phyloP scores from a whole-genome alignment of 30 jellyfish, hydroid and myxozoan species.

The Aurelia aurita region DNA sequence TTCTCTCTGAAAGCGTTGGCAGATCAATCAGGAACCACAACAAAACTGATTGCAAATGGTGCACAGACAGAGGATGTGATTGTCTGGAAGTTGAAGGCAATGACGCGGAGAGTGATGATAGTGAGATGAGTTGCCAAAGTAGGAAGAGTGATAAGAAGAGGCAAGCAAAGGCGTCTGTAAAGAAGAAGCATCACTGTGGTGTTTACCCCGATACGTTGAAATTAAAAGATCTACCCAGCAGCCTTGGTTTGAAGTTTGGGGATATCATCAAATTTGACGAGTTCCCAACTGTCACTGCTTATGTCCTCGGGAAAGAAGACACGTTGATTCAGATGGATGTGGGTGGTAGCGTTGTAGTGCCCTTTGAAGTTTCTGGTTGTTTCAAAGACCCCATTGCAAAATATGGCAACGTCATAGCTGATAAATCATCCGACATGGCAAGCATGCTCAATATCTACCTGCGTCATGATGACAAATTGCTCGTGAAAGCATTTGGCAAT shows the following conservation, averaged over 20 bases:
- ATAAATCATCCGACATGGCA: constrained; percentile 18
- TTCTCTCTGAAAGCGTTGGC: constrained; percentile 23
- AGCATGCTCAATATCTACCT: constrained; percentile 22
- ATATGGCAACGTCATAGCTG: neutral
- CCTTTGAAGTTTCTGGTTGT: constrained; percentile 27
- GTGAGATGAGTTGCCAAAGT: constrained; percentile 58
- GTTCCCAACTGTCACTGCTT: constrained; percentile 35
- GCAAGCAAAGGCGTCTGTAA: neutral
- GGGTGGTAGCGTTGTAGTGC: constrained; percentile 37
- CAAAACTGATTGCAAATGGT: constrained; percentile 55
- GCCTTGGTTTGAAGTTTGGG: constrained; percentile 22
- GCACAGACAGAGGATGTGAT: constrained; percentile 47
- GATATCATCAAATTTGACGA: constrained; percentile 61
- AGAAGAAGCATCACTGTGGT: constrained; percentile 34
- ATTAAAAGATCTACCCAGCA: constrained; percentile 6
- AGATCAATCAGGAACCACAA: constrained; percentile 31
- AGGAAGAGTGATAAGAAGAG: constrained; percentile 26
- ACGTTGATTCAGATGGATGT: constrained; percentile 4
- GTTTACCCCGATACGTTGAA: constrained; percentile 35
- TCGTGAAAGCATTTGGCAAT: constrained; percentile 19
- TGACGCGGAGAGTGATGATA: constrained; percentile 48
- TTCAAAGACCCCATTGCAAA: constrained; percentile 39
- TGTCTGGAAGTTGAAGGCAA: constrained; percentile 5
- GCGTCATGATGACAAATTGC: constrained; percentile 34
- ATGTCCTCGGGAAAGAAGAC: constrained; percentile 32